phyloP scores from a whole-genome alignment of 2,797 vertebrate species.

The Poliocrania exsul region DNA sequence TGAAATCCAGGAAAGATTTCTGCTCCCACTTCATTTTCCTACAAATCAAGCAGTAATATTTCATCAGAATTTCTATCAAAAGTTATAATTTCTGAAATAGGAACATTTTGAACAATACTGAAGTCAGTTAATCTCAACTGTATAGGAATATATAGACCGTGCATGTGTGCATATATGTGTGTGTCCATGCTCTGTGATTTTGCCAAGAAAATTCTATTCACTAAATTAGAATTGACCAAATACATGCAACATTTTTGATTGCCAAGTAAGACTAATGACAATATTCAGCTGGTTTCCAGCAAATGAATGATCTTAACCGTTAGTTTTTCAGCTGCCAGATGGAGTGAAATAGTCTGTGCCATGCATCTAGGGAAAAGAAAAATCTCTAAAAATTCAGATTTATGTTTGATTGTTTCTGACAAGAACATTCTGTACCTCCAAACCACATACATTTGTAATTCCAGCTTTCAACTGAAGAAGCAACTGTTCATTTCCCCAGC shows the following conservation, averaged over 20 bases:
- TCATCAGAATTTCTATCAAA: background rate
- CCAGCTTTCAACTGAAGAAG: background rate
- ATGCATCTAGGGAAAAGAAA: slow-evolving; percentile 9
- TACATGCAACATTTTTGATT: background rate
- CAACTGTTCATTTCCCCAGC: background rate
- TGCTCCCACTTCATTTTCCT: background rate
- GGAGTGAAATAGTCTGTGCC: slow-evolving; percentile 1
- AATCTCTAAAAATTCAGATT: slow-evolving; percentile 19
- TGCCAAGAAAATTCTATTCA: slow-evolving; percentile 40
- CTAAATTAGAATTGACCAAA: slow-evolving; percentile 35
- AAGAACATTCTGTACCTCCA: slow-evolving; percentile 30
- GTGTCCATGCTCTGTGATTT: background rate
- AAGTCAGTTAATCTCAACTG: background rate
- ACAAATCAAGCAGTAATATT: background rate
- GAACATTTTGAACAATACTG: background rate
- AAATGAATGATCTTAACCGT: slow-evolving; percentile 39
- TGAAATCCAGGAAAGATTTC: background rate
- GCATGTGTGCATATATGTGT: background rate
- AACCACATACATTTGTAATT: background rate
- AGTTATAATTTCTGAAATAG: background rate
- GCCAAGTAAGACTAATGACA: slow-evolving; percentile 61
- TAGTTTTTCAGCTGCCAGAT: slow-evolving; percentile 50
- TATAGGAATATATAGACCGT: background rate
- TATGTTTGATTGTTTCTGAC: slow-evolving; percentile 34
- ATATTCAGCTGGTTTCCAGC: slow-evolving; percentile 31